phyloP scores from a whole-genome alignment of 2,113 vertebrate genomes.

The Antennarius striatus region DNA sequence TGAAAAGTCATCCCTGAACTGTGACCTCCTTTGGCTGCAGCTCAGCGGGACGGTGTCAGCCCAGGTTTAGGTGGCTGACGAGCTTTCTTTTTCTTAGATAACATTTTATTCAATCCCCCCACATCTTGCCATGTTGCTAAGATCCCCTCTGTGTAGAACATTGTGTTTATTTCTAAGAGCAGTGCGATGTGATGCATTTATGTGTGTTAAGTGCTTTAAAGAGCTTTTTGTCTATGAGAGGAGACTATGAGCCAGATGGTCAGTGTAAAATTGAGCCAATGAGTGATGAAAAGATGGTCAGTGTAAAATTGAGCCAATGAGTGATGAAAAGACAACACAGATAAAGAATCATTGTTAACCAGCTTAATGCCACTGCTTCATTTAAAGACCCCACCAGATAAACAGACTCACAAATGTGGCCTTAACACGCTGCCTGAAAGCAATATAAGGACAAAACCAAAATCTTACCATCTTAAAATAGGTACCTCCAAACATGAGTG shows the following conservation, averaged over 20 bases:
- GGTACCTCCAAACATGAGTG: conserved; percentile 6
- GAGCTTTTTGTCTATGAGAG: conserved; percentile 57
- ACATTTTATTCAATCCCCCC: conserved; percentile 50
- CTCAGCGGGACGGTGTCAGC: background rate
- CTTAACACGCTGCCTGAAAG: conserved; percentile 11
- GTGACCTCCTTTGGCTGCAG: conserved; percentile 49
- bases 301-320: conserved; percentile 47
- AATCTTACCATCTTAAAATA: conserved; percentile 16
- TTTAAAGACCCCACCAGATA: conserved; percentile 40
- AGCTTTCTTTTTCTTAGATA: conserved; percentile 36
- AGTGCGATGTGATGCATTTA: conserved; percentile 46
- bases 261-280: conserved; percentile 49
- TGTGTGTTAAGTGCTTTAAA: conserved; percentile 54
- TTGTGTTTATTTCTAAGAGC: conserved; percentile 65
- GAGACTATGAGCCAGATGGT: conserved; percentile 71
- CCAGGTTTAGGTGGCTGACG: conserved; percentile 28
- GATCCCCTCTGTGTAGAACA: conserved; percentile 48
- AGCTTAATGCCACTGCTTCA: conserved; percentile 27
- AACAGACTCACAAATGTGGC: conserved; percentile 16
- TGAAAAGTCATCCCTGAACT: conserved; percentile 47
- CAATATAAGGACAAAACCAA: conserved; percentile 26
- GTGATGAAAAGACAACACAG: conserved; percentile 40
- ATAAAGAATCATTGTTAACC: conserved; percentile 49
- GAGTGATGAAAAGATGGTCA: conserved; percentile 57
- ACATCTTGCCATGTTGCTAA: conserved; percentile 67